These are phyloP conservation scores for Chiridota heheva DNA, from an alignment of 35 echinoderm and acorn worm genomes.

Conservation along the genomic window DNA sequence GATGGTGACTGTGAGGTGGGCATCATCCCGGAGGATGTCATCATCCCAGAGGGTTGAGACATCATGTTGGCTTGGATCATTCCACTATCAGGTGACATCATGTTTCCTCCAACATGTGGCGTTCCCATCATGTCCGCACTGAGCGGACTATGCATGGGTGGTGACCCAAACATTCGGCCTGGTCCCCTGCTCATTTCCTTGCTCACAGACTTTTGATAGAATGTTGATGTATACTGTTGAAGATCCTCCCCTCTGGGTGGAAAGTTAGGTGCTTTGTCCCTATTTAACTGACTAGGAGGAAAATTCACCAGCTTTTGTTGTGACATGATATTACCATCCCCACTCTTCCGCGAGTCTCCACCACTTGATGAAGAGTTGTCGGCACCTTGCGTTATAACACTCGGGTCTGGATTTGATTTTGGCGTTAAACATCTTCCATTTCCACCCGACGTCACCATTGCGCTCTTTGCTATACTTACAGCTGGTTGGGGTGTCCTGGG, in stretches of 20 bases:
- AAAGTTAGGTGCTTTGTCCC: slow-evolving; percentile 99
- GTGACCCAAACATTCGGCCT: slow-evolving; percentile 74
- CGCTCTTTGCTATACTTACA: slow-evolving; percentile 35
- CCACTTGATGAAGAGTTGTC: slow-evolving; percentile 44
- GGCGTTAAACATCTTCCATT: slow-evolving; percentile 32
- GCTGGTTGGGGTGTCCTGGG: slow-evolving; percentile 35
- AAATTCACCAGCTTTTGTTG: slow-evolving; percentile 92
- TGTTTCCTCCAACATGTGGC: slow-evolving; percentile 1
- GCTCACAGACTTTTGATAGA: slow-evolving; percentile 81
- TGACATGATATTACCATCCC: slow-evolving; percentile 9
- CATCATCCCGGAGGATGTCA: no score
- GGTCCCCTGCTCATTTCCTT: slow-evolving; percentile 60
- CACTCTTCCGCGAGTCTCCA: slow-evolving; percentile 13
- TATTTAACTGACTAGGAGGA: slow-evolving; percentile 89
- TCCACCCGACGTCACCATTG: slow-evolving; percentile 27
- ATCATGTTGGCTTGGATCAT: slow-evolving; percentile 42
- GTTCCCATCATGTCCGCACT: slow-evolving; percentile 65
- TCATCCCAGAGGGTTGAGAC: no score
- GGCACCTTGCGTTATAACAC: slow-evolving; percentile 22
- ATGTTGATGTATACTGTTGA: slow-evolving; percentile 95
- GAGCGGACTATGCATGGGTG: slow-evolving; percentile 63
- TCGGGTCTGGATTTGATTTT: slow-evolving; percentile 32
- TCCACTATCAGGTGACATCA: slow-evolving; percentile 46
- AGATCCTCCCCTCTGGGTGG: slow-evolving; percentile 94
- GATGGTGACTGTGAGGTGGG: slow-evolving; percentile 11